Conservation (phyloP, 2,113 vertebrate genomes). For the Neodontobutis hainanensis region DNA sequence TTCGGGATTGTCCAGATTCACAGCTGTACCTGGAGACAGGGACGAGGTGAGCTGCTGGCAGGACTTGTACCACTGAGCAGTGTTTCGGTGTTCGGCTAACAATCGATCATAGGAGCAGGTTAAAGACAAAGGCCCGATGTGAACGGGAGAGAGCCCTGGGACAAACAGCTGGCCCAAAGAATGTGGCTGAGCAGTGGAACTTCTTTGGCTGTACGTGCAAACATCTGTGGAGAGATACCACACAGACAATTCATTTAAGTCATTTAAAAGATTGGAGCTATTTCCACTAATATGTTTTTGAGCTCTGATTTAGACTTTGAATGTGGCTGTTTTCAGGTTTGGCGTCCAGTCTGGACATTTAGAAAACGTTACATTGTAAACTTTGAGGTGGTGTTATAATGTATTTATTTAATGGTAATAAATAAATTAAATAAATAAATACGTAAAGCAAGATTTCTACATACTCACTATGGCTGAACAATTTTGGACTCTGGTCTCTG, state of each 20-base stretch:
- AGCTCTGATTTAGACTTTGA: too few species aligned
- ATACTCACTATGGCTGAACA: too few species aligned
- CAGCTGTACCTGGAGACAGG: slow-evolving; percentile 59
- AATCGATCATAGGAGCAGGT: slow-evolving; percentile 70
- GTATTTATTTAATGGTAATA: too few species aligned
- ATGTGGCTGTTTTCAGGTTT: too few species aligned
- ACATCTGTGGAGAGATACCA: background rate
- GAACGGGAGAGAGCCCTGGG: slow-evolving; percentile 16
- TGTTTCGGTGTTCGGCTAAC: slow-evolving; percentile 34
- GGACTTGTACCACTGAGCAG: slow-evolving; percentile 72
- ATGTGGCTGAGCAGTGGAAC: background rate
- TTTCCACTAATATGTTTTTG: background rate
- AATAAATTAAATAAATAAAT: too few species aligned
- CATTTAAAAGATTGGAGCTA: background rate
- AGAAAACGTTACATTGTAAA: too few species aligned
- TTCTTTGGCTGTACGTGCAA: background rate
- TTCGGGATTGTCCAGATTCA: slow-evolving; percentile 87
- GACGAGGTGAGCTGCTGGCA: slow-evolving; percentile 63
- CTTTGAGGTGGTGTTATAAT: too few species aligned
- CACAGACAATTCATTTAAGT: too few species aligned
- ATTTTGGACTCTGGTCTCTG: too few species aligned
- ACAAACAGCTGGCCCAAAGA: background rate
- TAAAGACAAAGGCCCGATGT: slow-evolving; percentile 84
- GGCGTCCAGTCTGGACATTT: too few species aligned
- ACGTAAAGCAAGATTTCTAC: too few species aligned